Base-by-base conservation (phyloP, 2,797 vertebrate genomes). In the Tinamus major region DNA sequence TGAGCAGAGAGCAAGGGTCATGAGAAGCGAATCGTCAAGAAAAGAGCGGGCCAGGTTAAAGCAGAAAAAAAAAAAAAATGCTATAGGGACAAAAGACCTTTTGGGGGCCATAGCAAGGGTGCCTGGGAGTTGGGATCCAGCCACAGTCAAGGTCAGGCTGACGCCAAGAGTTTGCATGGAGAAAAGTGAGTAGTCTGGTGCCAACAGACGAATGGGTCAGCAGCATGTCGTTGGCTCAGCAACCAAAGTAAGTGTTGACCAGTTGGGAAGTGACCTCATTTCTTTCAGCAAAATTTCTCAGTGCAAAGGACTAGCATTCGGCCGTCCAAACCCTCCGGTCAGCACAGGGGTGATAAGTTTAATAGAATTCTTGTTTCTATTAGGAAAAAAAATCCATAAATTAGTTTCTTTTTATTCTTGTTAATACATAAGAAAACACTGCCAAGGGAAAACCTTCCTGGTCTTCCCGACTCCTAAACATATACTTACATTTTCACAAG, bases 141-240 rank as follows among this genome's bases (percentile, higher is more conserved):
- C 16, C 85, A 4, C 5, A 49, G 71, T 21, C 64, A 58, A 37
- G 74, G 71, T 44, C 9, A 0, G 2, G 48, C 39, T 77, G 80
- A 79, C 46, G 59, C 23, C 75, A 14, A 55, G 51, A 51, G 0
- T 31, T 2, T 33, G 48, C 63, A 13, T 0, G 2, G 62, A 62
- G 35, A 26, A 12, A 29, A 71, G 9, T 2, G 23, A 1, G 15
- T 1, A 2, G 0, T 1, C 48, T 24, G 46, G 5, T 69, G 79
- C 65, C 55, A 70, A 5, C 55, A 39, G 59, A 55, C 4, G 24
- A 39, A 39, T 1, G 4, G n/a, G 39, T 68, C 61, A 71, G 35
- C 42, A 79, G 24, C 18, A 31, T 67, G 44, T 41, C 19, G 12
- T 51, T 64, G 80, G 63, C 63, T 59, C 35, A 0, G 0, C 1